Evolutionary conservation across 1,140 invertebrate species (phyloP), one percentile per base, ranked within the genome.

Genomic region (Leptopilina clavipes): DNA sequence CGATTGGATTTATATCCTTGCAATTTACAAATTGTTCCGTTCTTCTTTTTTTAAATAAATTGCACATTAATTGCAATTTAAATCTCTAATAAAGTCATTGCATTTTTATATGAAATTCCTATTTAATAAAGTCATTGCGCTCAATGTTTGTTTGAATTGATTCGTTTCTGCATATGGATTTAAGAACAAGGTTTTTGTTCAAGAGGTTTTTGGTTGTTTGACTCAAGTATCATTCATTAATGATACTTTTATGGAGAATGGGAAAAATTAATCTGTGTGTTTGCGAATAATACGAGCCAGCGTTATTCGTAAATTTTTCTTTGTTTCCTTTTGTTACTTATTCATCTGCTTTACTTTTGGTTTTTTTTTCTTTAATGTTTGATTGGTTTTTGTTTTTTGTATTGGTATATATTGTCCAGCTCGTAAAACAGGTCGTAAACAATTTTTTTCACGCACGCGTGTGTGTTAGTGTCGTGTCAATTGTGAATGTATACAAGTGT

Each of bases 401-500:
- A 43, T 45, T 65, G n/a, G n/a, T 76, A 70, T 71, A 11, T 70
- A 56, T 77, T 65, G 70, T 83, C 81, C 76, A 81, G 81, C 81
- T 81, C 81, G 79, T 83, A 83, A 59, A 84, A 83, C 82, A 83
- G 77, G 79, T 83, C 79, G 77, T 81, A 79, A 79, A 81, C 79
- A 77, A 79, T 80, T 79, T 80, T n/a, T n/a, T 79, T 81, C 78
- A 79, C 81, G 81, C 82, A 83, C 83, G 77, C 78, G 78, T 78
- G 82, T 83, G 79, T 77, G 76, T 83, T 78, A 79, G 76, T 81
- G 80, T 81, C 76, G 76, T 81, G 79, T 83, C 59, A 73, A 83
- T 81, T 83, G 81, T 81, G 80, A 83, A 83, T 83, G 82, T 83
- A 83, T 83, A 83, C 80, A 83, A 81, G 81, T 85, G 75, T 81